These are phyloP conservation scores for Denticeps clupeoides DNA, from an alignment of 2,797 vertebrate species.

Conservation along the genomic window DNA sequence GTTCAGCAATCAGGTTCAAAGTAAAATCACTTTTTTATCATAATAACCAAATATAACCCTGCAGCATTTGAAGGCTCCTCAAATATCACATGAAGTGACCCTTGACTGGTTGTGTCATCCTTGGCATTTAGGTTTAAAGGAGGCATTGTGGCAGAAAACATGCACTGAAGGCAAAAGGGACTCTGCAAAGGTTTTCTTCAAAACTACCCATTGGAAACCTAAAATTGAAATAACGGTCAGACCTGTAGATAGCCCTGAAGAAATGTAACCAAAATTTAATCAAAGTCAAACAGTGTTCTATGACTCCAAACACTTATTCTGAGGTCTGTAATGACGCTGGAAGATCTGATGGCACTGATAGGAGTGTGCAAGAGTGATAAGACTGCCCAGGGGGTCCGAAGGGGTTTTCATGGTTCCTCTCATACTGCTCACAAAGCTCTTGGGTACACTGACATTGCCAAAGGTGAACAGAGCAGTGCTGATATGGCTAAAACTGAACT, in stretches of 20 bases:
- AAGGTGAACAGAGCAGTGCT: slow-evolving; percentile 34
- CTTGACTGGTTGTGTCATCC: slow-evolving; percentile 9
- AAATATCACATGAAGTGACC: slow-evolving; percentile 15
- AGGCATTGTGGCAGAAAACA: neutral
- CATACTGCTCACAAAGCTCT: slow-evolving; percentile 37
- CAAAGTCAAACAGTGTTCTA: slow-evolving; percentile 37
- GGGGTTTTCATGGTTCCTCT: slow-evolving; percentile 33
- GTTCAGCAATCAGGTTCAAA: slow-evolving; percentile 21
- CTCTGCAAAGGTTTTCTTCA: no score
- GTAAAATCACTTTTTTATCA: slow-evolving; percentile 16
- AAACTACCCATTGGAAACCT: no score
- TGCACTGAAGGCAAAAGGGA: slow-evolving; percentile 1
- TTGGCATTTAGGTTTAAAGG: slow-evolving; percentile 12
- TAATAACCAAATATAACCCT: neutral
- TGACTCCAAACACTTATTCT: slow-evolving; percentile 35
- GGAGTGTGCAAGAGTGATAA: slow-evolving; percentile 55
- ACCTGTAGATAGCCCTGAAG: no score
- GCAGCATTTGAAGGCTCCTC: slow-evolving; percentile 11
- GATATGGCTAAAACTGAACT: slow-evolving; percentile 28
- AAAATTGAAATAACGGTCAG: no score
- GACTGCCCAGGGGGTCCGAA: slow-evolving; percentile 25
- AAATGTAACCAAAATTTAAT: no score
- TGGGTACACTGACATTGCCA: slow-evolving; percentile 31
- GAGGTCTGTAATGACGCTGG: slow-evolving; percentile 45
- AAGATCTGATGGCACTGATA: slow-evolving; percentile 58